These are phyloP conservation scores for Etheostoma spectabile DNA, from an alignment of 2,113 vertebrate species.

Conservation along the genomic window DNA sequence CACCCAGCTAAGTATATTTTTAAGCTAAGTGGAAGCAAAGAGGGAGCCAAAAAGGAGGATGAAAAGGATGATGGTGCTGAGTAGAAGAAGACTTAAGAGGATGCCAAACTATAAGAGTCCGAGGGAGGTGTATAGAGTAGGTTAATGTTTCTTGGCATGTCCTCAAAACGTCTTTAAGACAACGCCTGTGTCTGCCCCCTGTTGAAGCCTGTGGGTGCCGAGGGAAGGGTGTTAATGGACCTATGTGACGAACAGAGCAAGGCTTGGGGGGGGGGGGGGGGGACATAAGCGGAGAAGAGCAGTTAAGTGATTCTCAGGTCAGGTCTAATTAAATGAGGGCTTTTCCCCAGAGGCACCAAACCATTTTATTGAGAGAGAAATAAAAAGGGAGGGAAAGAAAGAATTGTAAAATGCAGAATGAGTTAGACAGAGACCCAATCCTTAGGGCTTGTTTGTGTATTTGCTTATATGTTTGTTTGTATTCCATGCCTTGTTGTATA, in stretches of 20 bases:
- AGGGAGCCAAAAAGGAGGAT: conserved; percentile 21
- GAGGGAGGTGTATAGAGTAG: conserved; percentile 72
- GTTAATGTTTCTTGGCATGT: conserved; percentile 82
- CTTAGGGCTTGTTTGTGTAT: conserved; percentile 59
- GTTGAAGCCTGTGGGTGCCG: conserved; percentile 78
- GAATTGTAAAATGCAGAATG: conserved; percentile 63
- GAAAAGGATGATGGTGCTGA: conserved; percentile 27
- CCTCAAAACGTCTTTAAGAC: conserved; percentile 81
- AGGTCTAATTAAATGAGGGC: conserved; percentile 84
- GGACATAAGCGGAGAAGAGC: conserved; percentile 70
- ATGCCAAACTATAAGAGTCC: conserved; percentile 63
- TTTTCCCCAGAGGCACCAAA: conserved; percentile 80
- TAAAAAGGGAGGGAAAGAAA: conserved; percentile 69
- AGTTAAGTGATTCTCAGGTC: conserved; percentile 85
- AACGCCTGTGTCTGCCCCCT: conserved; percentile 72
- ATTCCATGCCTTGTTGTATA: conserved; percentile 53
- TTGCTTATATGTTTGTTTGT: conserved; percentile 66
- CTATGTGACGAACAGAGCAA: conserved; percentile 79
- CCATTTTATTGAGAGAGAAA: conserved; percentile 73
- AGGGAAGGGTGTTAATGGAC: conserved; percentile 85
- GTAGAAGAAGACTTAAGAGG: conserved; percentile 38
- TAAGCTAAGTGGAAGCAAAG: conserved; percentile 6
- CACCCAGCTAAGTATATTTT: background rate
- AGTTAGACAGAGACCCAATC: conserved; percentile 64
- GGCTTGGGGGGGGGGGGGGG: conserved; percentile 64